These are phyloP conservation scores for Trachelus troglodyta DNA, from an alignment of 2,888 invertebrate species.

Conservation along the genomic window DNA sequence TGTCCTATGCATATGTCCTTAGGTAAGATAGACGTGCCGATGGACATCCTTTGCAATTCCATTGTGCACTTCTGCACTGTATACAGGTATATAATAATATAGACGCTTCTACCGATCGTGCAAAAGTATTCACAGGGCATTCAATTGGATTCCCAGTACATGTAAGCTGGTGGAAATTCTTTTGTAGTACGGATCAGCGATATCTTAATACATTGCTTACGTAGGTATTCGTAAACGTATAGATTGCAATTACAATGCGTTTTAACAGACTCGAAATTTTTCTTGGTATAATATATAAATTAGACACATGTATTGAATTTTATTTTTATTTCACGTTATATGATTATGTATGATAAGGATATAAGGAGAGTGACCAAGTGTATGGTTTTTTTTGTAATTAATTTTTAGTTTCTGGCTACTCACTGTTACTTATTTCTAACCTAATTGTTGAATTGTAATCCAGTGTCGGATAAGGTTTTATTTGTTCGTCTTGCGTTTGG, in stretches of 20 bases:
- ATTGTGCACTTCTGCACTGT: neutral
- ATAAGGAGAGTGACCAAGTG: neutral
- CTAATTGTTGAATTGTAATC: neutral
- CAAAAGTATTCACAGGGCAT: neutral
- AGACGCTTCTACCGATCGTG: neutral
- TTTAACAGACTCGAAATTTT: neutral
- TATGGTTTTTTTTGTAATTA: neutral
- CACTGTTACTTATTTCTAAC: neutral
- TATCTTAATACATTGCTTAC: neutral
- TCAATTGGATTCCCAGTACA: neutral
- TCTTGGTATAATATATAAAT: neutral
- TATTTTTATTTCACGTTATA: neutral
- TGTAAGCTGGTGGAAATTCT: neutral
- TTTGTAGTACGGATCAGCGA: neutral
- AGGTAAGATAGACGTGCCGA: neutral
- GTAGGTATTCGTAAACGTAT: neutral
- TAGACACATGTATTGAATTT: neutral
- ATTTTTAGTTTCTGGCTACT: neutral
- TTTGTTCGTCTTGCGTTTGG: neutral
- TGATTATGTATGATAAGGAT: neutral
- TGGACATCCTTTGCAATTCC: neutral
- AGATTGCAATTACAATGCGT: neutral
- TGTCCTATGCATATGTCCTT: neutral
- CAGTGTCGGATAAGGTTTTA: neutral
- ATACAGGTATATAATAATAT: neutral